Evolutionary conservation across 2,113 vertebrate genomes (phyloP), one percentile per base, ranked within the genome.

Genomic region (Dicrurus megarhynchus): DNA sequence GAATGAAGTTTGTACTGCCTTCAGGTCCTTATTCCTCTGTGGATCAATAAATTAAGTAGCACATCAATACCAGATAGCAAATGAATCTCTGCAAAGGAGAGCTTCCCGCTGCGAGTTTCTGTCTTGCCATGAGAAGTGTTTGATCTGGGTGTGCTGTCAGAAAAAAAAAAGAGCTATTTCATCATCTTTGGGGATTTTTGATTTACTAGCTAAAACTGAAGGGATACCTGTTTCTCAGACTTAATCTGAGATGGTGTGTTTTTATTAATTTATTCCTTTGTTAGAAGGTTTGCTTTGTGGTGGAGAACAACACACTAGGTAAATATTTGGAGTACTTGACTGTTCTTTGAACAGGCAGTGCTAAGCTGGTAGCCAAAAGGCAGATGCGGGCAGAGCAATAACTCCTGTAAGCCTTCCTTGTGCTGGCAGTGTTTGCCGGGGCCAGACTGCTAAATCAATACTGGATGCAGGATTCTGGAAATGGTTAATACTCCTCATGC

Each of bases 31-130:
- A 55, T 94, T 70, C 57, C 89, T 96, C 92, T 77, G 56, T 95
- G 89, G 92, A 89, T 97, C 97, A 92, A 92, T 98, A 97, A 97
- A 97, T 97, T 90, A 95, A 90, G 87, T 65, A 97, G 94, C 96
- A 96, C 83, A 82, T 97, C 94, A 95, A 64, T 97, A 96, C 50
- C 28, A 97, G 97, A 96, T 59, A 98, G 90, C 68, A 97, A 93
- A 97, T 67, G 59, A 96, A 94, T 90, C 91, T 97, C 95, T 97
- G 92, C 90, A 95, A 97, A 96, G 68, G 64, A 90, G 60, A 92
- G 57, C 71, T 95, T 78, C 91, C 94, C 35, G 2, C 93, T 73
- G 59, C 3, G 49, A 52, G 70, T 96, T 97, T 96, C 84, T 60
- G 55, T 82, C 89, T 87, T 93, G 87, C 84, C 89, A 97, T 84